Evolutionary conservation across 2,113 vertebrate genomes (phyloP).

Genomic region (Alosa alosa): DNA sequence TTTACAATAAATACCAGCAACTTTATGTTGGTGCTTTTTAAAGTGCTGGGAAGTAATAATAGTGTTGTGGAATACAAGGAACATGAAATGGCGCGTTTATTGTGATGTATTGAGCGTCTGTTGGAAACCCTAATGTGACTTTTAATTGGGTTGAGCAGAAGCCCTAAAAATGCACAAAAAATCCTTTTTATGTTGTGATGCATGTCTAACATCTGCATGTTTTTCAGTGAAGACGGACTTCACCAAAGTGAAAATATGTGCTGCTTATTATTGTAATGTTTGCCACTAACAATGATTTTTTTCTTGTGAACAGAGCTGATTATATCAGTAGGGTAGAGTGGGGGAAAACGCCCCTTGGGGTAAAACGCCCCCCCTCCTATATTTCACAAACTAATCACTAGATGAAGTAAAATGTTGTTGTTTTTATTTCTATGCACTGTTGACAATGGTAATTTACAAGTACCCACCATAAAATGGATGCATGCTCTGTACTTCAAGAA

Average conservation of each 20-base stretch:
- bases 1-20: slow-evolving; percentile 6
- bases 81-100: background rate
- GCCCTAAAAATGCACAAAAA: background rate
- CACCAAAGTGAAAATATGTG: background rate
- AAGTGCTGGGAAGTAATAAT: background rate
- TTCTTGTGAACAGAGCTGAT: background rate
- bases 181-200: background rate
- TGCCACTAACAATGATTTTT: background rate
- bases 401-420: too few relatives aligned
- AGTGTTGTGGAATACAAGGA: background rate
- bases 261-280: background rate
- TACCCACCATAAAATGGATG: too few relatives aligned
- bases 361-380: too few relatives aligned
- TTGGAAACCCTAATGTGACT: background rate
- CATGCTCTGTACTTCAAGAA: too few relatives aligned
- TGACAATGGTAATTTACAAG: too few relatives aligned
- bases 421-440: too few relatives aligned
- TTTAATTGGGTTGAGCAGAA: background rate
- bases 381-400: too few relatives aligned
- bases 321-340: too few relatives aligned
- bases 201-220: background rate
- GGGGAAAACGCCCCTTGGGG: too few relatives aligned
- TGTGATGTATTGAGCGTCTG: background rate
- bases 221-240: background rate
- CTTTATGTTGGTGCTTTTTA: background rate